Base-by-base conservation (phyloP, 2,888 invertebrate species). In the Dexiosoma caninum region DNA sequence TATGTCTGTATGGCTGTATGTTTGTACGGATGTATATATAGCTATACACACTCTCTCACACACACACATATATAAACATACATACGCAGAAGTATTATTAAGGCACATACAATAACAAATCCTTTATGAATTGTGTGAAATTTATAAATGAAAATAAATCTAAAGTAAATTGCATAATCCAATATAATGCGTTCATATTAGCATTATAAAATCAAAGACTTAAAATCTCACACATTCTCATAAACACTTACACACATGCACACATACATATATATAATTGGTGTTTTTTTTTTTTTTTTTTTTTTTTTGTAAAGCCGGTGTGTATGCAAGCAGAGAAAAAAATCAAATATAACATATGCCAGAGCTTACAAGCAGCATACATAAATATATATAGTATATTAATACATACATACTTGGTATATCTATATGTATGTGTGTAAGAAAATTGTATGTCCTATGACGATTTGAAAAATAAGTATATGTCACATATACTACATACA, bases 121-220 rank as follows among this genome's bases (percentile, higher is more conserved):
- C 74, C 74, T n/a, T 60, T 60, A 64, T 77, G 76, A 81, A 57
- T 81, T 75, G 79, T 80, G 70, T 80, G 70, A 75, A 75, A 60
- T 70, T 75, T 66, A 71, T 80, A 66, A 75, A 81, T 77, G 76
- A 67, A 72, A 81, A 81, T 77, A 81, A 81, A 72, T 77, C 76
- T 67, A 81, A 81, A 72, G 67, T 76, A 81, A 81, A 81, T 77
- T 74, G 59, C 27, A 66, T 81, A 81, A 78, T 81, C 77, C 53
- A 40, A 66, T 70, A 69, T 78, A 66, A 74, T 78, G 64, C 69
- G 59, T 55, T 60, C 59, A 77, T 74, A 81, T 81, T 78, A 78
- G 74, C 74, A 67, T 78, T 70, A 51, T 53, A 81, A 77, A 71
- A 81, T 76, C 75, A 76, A 71, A 77, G 60, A 44, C 64, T 44